These are phyloP conservation scores for Aldabrachelys gigantea DNA, from an alignment of 2,113 vertebrate species.

Conservation along the genomic window DNA sequence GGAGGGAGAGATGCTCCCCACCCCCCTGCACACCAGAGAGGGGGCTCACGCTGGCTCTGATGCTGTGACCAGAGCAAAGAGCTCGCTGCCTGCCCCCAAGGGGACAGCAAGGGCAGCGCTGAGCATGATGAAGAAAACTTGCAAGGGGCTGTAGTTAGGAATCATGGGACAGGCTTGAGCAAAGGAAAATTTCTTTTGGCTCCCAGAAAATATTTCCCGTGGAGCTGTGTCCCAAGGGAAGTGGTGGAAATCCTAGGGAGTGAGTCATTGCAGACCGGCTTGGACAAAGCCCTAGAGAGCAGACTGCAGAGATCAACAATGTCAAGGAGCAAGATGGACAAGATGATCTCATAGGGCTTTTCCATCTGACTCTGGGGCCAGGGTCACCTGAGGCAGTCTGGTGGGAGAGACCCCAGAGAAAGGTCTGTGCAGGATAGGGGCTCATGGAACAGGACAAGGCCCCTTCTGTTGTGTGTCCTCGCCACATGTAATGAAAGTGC, in stretches of 20 bases:
- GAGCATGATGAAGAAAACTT: too few relatives aligned
- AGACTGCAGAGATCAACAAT: too few relatives aligned
- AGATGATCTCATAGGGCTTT: fast-evolving
- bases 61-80: too few relatives aligned
- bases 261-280: not conserved
- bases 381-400: not conserved
- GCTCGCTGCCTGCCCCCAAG: too few relatives aligned
- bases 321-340: not conserved
- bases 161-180: not conserved
- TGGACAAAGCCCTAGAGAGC: fast-evolving
- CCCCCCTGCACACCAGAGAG: too few relatives aligned
- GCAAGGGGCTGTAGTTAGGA: not conserved
- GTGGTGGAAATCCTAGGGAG: not conserved
- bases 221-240: not conserved
- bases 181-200: not conserved
- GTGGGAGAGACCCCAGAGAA: not conserved
- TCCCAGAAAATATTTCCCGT: not conserved
- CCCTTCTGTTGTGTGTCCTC: too few relatives aligned
- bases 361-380: not conserved
- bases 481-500: fast-evolving
- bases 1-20: too few relatives aligned
- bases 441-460: not conserved
- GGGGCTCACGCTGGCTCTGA: too few relatives aligned
- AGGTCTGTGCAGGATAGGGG: not conserved
- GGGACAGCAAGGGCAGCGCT: too few relatives aligned